Evolutionary conservation across 2,797 vertebrate genomes (phyloP).

Genomic region (Tenualosa thibaudeaui): DNA sequence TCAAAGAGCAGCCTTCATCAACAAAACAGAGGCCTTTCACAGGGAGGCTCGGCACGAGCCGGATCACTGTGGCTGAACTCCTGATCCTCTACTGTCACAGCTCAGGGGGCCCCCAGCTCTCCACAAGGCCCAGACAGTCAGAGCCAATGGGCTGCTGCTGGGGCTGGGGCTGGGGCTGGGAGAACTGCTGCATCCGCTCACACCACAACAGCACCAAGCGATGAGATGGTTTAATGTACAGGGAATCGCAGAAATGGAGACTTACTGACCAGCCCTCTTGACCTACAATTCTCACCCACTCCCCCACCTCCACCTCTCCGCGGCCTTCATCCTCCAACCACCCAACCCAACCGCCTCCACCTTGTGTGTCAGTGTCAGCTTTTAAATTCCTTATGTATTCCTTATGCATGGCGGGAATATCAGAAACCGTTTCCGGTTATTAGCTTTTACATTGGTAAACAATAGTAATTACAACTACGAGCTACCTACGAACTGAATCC

Average conservation of each 20-base stretch:
- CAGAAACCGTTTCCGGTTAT: too few species aligned
- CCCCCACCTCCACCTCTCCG: neutral
- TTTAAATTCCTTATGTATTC: constrained; percentile 25
- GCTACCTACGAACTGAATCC: too few species aligned
- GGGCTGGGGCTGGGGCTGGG: neutral
- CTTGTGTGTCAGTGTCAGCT: neutral
- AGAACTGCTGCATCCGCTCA: neutral
- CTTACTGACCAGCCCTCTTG: neutral
- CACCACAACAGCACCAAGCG: neutral
- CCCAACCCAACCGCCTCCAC: neutral
- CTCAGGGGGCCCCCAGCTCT: neutral
- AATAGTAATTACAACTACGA: too few species aligned
- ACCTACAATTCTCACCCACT: neutral
- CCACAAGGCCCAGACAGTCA: neutral
- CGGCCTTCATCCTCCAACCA: neutral
- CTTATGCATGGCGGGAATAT: too few species aligned
- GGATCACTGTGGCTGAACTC: neutral
- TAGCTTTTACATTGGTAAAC: too few species aligned
- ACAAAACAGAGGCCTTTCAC: constrained; percentile 35
- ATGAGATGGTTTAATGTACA: neutral
- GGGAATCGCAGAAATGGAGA: neutral
- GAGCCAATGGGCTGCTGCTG: too few species aligned
- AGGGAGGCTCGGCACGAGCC: neutral
- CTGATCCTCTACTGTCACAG: neutral
- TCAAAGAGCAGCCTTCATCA: constrained; percentile 41